Base-by-base conservation (phyloP, 1,140 invertebrate genomes). In the Meteorus sp. region DNA sequence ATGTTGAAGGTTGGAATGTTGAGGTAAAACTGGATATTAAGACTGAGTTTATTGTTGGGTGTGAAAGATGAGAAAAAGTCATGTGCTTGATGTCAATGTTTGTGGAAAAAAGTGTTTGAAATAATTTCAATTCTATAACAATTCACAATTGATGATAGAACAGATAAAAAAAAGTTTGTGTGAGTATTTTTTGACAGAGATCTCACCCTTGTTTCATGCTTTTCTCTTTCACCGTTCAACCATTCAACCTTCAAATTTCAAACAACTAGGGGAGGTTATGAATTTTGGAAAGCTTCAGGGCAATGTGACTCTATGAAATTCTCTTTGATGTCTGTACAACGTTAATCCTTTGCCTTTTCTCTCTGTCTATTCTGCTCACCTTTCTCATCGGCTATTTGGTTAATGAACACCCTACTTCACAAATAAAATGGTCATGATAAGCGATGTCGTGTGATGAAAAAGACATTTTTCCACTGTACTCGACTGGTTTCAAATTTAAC, bases 201-300 rank as follows among this genome's bases (percentile, higher is more conserved):
- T 33, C 6, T 33, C 6, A 6, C 6, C 6, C 29, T 6, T 33
- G 11, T 33, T 7, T 33, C 6, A 33, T n/a, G n/a, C n/a, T n/a
- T 13, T n/a, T 45, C 43, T 45, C 6, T 44, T 45, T 23, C 23
- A 20, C 43, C 43, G 20, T 22, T 15, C 5, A 2, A 23, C 6
- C 27, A 35, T 27, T 15, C 25, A 35, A 13, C 13, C 3, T 17
- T 31, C 29, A 50, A 50, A n/a, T 31, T 50, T 17, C n/a, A 29
- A 22, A 7, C 29, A 11, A 33, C 29, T 33, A 60, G 64, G 53
- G 48, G 56, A 61, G 61, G 67, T 65, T 69, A 69, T 69, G 63
- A 66, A 66, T 67, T 65, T 55, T 60, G 56, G n/a, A 61, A 63
- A 59, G 60, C 62, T 59, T 39, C 59, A 51, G 58, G 65, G 60